Conservation (phyloP, 2,888 invertebrate species). For the Synergus japonicus region DNA sequence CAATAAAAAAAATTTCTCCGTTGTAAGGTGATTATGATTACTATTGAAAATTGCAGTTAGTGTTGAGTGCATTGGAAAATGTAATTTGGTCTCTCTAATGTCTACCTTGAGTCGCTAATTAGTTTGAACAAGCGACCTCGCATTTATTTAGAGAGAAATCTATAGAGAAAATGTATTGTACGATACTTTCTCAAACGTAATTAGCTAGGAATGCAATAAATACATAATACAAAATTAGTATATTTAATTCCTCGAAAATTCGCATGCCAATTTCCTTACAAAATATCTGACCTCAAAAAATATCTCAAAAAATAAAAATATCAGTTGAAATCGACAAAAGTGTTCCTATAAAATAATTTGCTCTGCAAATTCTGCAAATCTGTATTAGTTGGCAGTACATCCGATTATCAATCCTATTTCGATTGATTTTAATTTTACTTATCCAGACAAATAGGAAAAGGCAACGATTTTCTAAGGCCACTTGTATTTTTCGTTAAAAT, state of each 20-base stretch:
- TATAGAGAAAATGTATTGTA: neutral
- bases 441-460: neutral
- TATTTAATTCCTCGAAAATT: neutral
- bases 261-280: neutral
- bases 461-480: conserved; percentile 8
- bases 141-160: conserved; percentile 20
- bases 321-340: too few species aligned
- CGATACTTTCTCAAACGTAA: neutral
- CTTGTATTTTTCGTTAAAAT: neutral
- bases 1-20: too few species aligned
- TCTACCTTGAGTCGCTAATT: neutral
- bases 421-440: neutral
- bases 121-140: conserved; percentile 13
- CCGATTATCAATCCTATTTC: neutral
- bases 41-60: neutral
- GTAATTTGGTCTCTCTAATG: neutral
- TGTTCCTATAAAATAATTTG: too few species aligned
- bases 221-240: too few species aligned
- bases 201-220: neutral
- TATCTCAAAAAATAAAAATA: neutral
- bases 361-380: neutral
- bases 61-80: conserved; percentile 2
- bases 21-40: too few species aligned
- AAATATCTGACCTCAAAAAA: neutral
- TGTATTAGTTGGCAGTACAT: neutral